These are phyloP conservation scores for Alligator mississippiensis DNA, from an alignment of 2,113 vertebrate genomes.

Conservation along the genomic window DNA sequence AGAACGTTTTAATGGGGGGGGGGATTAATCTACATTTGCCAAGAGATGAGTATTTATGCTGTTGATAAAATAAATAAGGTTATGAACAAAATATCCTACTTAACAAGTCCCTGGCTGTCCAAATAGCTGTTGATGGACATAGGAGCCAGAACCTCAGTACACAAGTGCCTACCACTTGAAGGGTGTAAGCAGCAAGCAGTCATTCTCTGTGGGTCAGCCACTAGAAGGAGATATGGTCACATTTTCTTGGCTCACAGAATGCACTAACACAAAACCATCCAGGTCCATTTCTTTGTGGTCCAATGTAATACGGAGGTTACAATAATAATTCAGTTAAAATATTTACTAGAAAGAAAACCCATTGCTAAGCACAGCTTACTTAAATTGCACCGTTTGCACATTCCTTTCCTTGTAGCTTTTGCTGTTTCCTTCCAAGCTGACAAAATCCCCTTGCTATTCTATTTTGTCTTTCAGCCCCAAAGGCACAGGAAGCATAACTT, in stretches of 20 bases:
- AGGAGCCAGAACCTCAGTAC: rapidly evolving
- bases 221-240: neutral
- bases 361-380: rapidly evolving
- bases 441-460: neutral
- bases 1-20: neutral
- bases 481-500: neutral
- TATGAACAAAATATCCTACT: neutral
- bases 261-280: neutral
- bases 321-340: neutral
- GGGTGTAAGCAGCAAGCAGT: rapidly evolving
- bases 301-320: rapidly evolving
- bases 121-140: neutral
- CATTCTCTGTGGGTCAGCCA: neutral
- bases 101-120: neutral
- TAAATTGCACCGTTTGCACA: rapidly evolving
- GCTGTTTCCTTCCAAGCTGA: neutral
- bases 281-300: neutral
- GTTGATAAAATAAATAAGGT: neutral
- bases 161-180: neutral
- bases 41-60: neutral
- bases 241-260: neutral
- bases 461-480: neutral
- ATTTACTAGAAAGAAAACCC: neutral
- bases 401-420: neutral
- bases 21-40: neutral